These are phyloP conservation scores for Ectemnius continuus DNA, from an alignment of 2,888 invertebrate species.

Conservation along the genomic window DNA sequence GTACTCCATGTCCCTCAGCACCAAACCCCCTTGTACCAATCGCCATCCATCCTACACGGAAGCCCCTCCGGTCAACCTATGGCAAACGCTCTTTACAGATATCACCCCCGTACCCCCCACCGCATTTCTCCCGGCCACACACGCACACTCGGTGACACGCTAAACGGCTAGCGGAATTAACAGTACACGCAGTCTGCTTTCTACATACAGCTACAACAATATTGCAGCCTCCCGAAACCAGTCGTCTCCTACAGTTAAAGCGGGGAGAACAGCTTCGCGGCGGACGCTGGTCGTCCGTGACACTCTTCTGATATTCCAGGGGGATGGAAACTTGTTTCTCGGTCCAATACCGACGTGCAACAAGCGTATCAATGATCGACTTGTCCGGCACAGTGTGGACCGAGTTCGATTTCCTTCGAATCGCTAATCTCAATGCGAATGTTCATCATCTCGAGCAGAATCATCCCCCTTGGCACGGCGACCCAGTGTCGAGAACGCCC, in stretches of 20 bases:
- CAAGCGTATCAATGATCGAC: neutral
- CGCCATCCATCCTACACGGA: constrained; percentile 44
- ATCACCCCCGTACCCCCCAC: constrained; percentile 26
- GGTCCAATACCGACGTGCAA: neutral
- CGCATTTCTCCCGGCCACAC: constrained; percentile 41
- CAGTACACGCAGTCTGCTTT: constrained; percentile 71
- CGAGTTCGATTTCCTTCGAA: neutral
- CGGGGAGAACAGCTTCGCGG: constrained; percentile 44
- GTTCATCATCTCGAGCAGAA: too few species aligned
- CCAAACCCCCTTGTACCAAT: constrained; percentile 40
- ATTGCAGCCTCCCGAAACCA: constrained; percentile 74
- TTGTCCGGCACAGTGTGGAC: neutral
- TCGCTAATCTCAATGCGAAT: neutral
- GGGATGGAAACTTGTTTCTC: neutral
- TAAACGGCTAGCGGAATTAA: constrained; percentile 50
- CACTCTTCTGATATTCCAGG: constrained; percentile 3
- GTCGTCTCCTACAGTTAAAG: constrained; percentile 76
- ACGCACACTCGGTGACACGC: constrained; percentile 58
- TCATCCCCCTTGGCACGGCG: constrained; percentile 8
- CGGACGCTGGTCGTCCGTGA: constrained; percentile 14
- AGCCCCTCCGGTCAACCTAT: constrained; percentile 44
- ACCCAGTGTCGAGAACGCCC: constrained; percentile 28
- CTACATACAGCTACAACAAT: constrained; percentile 67
- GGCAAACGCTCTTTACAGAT: constrained; percentile 50
- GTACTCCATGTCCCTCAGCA: constrained; percentile 51